Base-by-base conservation (phyloP, 30 jellyfish, hydroid and myxozoan genomes). In the Turritopsis dohrnii region DNA sequence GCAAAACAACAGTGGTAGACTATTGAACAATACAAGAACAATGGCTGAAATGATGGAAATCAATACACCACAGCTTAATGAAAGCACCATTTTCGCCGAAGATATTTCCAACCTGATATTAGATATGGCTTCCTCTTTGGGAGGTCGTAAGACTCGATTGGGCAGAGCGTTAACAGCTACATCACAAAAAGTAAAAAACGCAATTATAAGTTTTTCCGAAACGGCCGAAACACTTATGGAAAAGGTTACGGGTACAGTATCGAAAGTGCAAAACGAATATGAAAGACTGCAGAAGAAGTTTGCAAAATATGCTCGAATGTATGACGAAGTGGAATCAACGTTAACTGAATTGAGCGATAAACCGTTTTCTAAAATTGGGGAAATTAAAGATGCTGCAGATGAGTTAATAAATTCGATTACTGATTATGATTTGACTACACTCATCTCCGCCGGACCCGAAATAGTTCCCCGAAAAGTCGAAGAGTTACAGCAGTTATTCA, bases 281-380 rank as follows among this genome's bases (percentile, higher is more conserved):
- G 89, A 83, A 73, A 25, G 76, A 7, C 79, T 93, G 65, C 79
- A 91, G 52, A 60, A 74, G 72, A 85, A 82, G 80, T 53, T 93
- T 71, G 79, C 82, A 54, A 86, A 88, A 71, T 88, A 93, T 53
- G 81, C 66, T 21, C 90, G 18, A 16, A 72, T 93, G 74, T 88
- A 76, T 75, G 69, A 86, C 22, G 98, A 93, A 27, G 88, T 93
- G 0, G 82, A 65, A 76, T 53, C 26, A 9, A 75, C 96, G 4
- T 86, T 93, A 13, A 90, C 82, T 18, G 94, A 88, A 74, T 52
- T 93, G 74, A 93, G 86, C 77, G 87, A 88, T 65, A 93, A 93
- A 21, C 95, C 98, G 1, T 72, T 93, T 69, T 72, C 93, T 16
- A 90, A 93, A n/a, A 81, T 93, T 27, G 98, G 98, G 27, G 82